Conservation (phyloP, 1,140 invertebrate genomes). For the Zeugodacus cucurbitae region DNA sequence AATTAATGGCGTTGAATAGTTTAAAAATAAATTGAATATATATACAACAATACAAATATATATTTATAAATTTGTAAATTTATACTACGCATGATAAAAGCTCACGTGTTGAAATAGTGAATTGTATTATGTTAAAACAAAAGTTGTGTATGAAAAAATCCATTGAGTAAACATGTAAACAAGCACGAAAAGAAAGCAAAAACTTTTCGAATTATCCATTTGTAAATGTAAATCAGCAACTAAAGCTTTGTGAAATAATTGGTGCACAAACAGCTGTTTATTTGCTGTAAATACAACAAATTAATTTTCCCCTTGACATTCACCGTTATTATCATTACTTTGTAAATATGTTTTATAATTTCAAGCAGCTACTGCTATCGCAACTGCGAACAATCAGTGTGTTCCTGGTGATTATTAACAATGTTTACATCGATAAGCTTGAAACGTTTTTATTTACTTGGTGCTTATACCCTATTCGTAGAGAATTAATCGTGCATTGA, state of each 20-base stretch:
- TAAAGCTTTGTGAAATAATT: no score
- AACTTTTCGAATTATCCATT: no score
- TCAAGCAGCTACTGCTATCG: background rate
- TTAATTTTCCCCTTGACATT: background rate
- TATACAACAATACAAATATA: background rate
- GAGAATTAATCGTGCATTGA: no score
- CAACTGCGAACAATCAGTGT: background rate
- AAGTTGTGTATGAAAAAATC: background rate
- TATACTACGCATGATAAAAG: background rate
- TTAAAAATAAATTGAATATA: background rate
- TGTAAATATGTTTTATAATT: background rate
- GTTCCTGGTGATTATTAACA: background rate
- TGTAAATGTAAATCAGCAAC: no score
- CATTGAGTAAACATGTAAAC: background rate
- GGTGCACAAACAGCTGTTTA: background rate
- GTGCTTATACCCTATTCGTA: no score
- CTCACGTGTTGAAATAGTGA: background rate
- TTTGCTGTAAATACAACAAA: background rate
- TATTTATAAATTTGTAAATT: background rate
- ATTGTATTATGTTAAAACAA: background rate
- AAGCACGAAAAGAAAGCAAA: no score
- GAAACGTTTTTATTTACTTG: no score
- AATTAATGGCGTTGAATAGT: background rate
- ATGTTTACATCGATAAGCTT: background rate
- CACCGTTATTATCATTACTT: background rate